Base-by-base conservation (phyloP, 2,888 invertebrate species). In the Cylloceria caligata region DNA sequence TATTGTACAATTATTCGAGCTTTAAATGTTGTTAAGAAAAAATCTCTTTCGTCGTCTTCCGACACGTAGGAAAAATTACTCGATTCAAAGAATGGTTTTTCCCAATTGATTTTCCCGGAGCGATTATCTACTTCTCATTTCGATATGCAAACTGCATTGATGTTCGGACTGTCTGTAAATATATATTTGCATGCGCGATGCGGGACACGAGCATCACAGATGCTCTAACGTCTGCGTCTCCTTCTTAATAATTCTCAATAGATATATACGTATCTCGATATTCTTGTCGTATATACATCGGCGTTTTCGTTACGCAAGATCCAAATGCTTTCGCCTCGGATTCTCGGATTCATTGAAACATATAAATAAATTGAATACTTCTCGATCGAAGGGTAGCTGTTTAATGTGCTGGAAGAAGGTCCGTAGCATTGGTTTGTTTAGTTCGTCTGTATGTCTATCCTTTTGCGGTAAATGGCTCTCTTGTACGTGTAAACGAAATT, bases 281-380 rank as follows among this genome's bases (percentile, higher is more conserved):
- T 55, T n/a, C 52, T 0, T 4, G 39, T 16, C 24, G 9, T 34
- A 11, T 4, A 27, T 11, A 60, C 39, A 49, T 47, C 34, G 34
- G 62, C 57, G 47, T 47, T 75, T 34, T 55, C 45, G 34, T 76
- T 65, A 60, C 62, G 21, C 52, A 55, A 69, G 52, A 7, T 16
- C 39, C 60, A 21, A 39, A 34, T 27, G 36, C n/a, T 11, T 19
- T 39, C 64, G 27, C 64, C 52, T 62, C 52, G 64, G 24, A 74
- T 69, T 52, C 30, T 19, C 34, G 24, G 60, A 55, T 69, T 39
- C 24, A 49, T 24, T 57, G 7, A 27, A 52, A 52, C 39, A 65
- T 62, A 77, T 57, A 81, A 75, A 81, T 76, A 81, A 81, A 76
- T 77, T 72, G 52, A 49, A 65, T 67, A 1, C 45, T 67, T n/a